Base-by-base conservation (phyloP, 2,113 vertebrate genomes). In the Lucifuga dentata region DNA sequence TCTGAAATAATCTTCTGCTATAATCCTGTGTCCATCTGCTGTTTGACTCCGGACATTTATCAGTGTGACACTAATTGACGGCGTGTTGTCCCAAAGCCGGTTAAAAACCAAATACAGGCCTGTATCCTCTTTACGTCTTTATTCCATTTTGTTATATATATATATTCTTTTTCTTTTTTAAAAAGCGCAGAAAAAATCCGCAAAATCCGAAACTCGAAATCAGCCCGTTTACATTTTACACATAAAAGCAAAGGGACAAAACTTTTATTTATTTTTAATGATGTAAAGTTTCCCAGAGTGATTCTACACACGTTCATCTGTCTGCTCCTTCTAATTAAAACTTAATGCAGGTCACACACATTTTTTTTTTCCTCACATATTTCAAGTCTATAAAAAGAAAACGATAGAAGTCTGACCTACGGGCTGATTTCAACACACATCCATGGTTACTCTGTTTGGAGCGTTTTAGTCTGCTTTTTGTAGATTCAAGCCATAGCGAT, bases 21-120 rank as follows among this genome's bases (percentile, higher is more conserved):
- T 86, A 81, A 86, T 73, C 73, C 66, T 16, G 48, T 74, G 84
- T 87, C 70, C 84, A 88, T 86, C 82, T 88, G 87, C 73, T 84
- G 82, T 86, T 84, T 75, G 83, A 88, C 64, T 86, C 68, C 59
- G 84, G 84, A 80, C 85, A 57, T 38, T 73, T 41, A 83, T 68
- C 72, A 77, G 62, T 35, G 41, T 33, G 80, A 84, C 81, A 50
- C 71, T 64, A 69, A 76, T 83, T 78, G 72, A 80, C 44, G 19
- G 49, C 15, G 56, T 55, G 35, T 88, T 80, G 88, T 85, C 82
- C 72, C 26, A 3, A 68, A 76, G 70, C 57, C 49, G 60, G 85
- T 85, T 80, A 85, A 81, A 60, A 13, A n/a, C 59, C 29, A 13
- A 50, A 71, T 68, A 70, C 36, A 44, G 44, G 38, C 38, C n/a